Evolutionary conservation across 2,888 invertebrate species (phyloP).

Genomic region (Hirtodrosophila cameraria): DNA sequence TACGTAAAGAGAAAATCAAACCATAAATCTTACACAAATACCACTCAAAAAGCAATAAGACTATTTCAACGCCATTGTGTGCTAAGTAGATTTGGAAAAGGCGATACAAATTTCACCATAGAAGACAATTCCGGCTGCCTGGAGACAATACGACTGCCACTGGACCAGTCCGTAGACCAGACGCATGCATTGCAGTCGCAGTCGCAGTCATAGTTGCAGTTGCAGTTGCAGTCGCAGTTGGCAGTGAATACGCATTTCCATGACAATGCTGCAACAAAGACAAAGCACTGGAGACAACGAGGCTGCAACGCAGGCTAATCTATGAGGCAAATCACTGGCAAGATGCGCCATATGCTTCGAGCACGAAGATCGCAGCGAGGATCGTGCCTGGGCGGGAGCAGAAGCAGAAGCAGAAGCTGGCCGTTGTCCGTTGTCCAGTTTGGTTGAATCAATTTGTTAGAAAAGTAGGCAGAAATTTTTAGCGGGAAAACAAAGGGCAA

Average conservation of each 20-base stretch:
- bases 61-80: constrained; percentile 82
- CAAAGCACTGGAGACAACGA: constrained; percentile 34
- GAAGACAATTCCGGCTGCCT: constrained; percentile 59
- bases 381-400: constrained; percentile 29
- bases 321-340: constrained; percentile 67
- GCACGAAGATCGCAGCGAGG: constrained; percentile 2
- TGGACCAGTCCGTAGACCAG: constrained; percentile 19
- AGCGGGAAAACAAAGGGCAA: constrained; percentile 53
- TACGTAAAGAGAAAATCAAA: constrained; percentile 52
- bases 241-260: constrained; percentile 59
- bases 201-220: constrained; percentile 26
- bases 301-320: constrained; percentile 55
- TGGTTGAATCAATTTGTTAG: constrained; percentile 70
- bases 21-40: constrained; percentile 76
- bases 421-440: constrained; percentile 56
- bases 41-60: constrained; percentile 82
- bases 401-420: constrained; percentile 10
- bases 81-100: constrained; percentile 83
- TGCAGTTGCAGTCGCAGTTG: constrained; percentile 23
- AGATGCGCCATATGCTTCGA: constrained; percentile 59
- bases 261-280: constrained; percentile 61
- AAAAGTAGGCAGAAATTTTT: constrained; percentile 55
- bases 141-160: constrained; percentile 58
- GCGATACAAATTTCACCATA: constrained; percentile 81
- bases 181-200: constrained; percentile 33